phyloP scores from a whole-genome alignment of 37 sponge, comb jelly and placozoan genomes.

The Cladorhizidae sp. region DNA sequence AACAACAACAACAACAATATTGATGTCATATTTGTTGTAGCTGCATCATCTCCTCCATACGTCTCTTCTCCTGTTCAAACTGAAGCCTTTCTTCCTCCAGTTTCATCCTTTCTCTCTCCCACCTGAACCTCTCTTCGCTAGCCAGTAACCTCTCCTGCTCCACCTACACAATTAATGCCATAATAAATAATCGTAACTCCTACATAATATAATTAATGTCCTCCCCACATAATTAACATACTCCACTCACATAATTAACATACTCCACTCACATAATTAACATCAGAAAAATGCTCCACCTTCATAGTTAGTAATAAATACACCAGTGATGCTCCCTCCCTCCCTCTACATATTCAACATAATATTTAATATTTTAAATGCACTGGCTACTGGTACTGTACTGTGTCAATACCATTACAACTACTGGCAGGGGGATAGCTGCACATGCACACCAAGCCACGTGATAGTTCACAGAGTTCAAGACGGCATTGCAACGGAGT shows the following conservation, averaged over 20 bases:
- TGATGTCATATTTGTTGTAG: background rate
- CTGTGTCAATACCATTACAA: too few relatives aligned
- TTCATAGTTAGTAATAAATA: too few relatives aligned
- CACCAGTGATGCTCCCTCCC: too few relatives aligned
- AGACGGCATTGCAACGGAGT: too few relatives aligned
- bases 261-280: background rate
- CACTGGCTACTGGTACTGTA: too few relatives aligned
- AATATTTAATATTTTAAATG: too few relatives aligned
- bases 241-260: background rate
- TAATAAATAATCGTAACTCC: too few relatives aligned
- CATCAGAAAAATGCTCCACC: background rate
- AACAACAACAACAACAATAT: too few relatives aligned
- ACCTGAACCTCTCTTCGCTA: slow-evolving; percentile 51
- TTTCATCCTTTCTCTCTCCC: slow-evolving; percentile 69
- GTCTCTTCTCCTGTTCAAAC: slow-evolving; percentile 51
- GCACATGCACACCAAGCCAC: too few relatives aligned
- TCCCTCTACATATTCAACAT: too few relatives aligned
- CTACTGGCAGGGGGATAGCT: too few relatives aligned
- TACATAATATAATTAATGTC: background rate
- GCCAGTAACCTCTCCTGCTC: slow-evolving; percentile 42
- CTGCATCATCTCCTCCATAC: slow-evolving; percentile 19
- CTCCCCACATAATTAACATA: background rate
- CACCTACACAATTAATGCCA: slow-evolving; percentile 10
- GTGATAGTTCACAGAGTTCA: too few relatives aligned
- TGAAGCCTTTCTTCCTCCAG: slow-evolving; percentile 43